Base-by-base conservation (phyloP, 2,797 vertebrate genomes). In the Lerista edwardsae region DNA sequence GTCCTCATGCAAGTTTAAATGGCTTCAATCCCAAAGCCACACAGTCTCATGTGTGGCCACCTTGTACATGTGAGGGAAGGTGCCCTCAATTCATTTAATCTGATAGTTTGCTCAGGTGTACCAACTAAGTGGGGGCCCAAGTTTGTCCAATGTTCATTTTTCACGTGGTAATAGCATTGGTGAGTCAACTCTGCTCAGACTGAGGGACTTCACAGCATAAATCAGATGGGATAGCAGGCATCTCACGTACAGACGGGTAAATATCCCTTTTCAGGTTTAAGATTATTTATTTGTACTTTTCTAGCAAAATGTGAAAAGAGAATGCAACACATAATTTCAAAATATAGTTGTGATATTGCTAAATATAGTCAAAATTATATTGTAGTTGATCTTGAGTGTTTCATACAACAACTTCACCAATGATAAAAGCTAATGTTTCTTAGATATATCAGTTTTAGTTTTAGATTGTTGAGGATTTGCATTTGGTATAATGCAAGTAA, bases 191-290 rank as follows among this genome's bases (percentile, higher is more conserved):
- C 25, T 57, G 25, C 36, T 55, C 69, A 25, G 25, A 17, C 47
- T 57, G 39, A 31, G 21, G 47, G 25, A 57, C 23, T 69, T 69
- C 17, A 80, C 31, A 9, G 29, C 34, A 57, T 57, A 11, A 17
- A 47, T 67, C 2, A 31, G 19, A 44, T 5, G n/a, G 17, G 27
- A 29, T 25, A 21, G 17, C 29, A 29, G 29, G 9, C 51, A 44
- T 10, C 2, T n/a, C 2, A 3, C 41, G 51, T 27, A 61, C 6
- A 80, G 73, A 81, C 84, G 59, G 10, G 10, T 1, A 51, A 90
- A 89, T 47, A 85, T 29, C n/a, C 1, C 21, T 6, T 83, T 87
- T 78, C n/a, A 15, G 25, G 21, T 29, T 87, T 89, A 34, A 71
- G 2, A 75, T 61, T 10, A n/a, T 82, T 44, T 80, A 39, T 67